Evolutionary conservation across 2,113 vertebrate species (phyloP), one percentile per base, ranked within the genome.

Genomic region (Ptychochromis oligacanthus): DNA sequence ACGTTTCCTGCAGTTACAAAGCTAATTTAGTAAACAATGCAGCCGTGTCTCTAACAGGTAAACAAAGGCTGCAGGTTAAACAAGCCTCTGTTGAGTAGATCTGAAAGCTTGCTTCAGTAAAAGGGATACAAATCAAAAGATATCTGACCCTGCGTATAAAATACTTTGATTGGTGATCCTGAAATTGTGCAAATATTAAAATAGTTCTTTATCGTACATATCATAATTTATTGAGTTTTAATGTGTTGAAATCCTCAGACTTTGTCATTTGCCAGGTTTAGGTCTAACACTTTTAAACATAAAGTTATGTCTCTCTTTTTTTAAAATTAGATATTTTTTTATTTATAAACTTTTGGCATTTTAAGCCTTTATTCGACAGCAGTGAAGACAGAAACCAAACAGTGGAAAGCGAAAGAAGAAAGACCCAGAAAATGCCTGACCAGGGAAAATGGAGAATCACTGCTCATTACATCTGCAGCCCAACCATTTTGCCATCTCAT

Each of bases 401-500:
- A 28, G 40, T 70, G 2, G 28, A 72, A 20, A 72, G 20, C 1
- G 20, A 2, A 17, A 49, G 15, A 11, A n/a, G 18, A 55, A n/a
- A 18, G 1, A 72, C 65, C 6, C 18, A 43, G 24, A 28, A 70
- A 70, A 28, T 49, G 24, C 40, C 64, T 20, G 22, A 17, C n/a
- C 38, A 65, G 62, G 14, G 64, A 28, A 49, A 28, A 20, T 17
- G 7, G 26, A 31, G 24, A 72, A 54, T 52, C 0, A 1, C 67
- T 54, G 46, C 67, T 72, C 26, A 34, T 28, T 72, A 31, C 20
- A 72, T 2, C 6, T 72, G 43, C 43, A 31, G 24, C 24, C 9
- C 0, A 6, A 8, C 46, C 46, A 52, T 40, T 72, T 54, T 31
- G 6, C 17, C 0, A 7, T 55, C 20, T 49, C 3, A 34, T 22